Conservation (phyloP, 2,113 vertebrate species). For the Rhinogobius similis region DNA sequence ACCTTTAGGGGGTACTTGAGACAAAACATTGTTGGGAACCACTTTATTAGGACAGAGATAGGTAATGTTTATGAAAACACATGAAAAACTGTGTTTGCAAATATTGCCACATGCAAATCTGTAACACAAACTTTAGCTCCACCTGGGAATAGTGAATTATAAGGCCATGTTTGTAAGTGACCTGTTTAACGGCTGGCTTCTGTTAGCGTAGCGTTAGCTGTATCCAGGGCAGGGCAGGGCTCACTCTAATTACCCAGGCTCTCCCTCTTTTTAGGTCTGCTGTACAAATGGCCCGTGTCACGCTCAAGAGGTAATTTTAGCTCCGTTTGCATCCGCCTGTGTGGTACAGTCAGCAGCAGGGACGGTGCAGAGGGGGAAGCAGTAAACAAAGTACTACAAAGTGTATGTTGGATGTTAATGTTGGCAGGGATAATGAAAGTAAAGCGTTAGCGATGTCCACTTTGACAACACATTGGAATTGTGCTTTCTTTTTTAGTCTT, state of each 20-base stretch:
- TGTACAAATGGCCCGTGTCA: constrained; percentile 77
- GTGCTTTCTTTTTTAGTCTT: too few species aligned
- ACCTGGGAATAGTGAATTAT: background rate
- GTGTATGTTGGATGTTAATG: background rate
- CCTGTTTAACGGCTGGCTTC: constrained; percentile 76
- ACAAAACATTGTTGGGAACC: too few species aligned
- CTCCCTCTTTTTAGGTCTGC: constrained; percentile 66
- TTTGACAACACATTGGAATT: too few species aligned
- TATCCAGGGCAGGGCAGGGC: constrained; percentile 74
- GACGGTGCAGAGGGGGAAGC: constrained; percentile 55
- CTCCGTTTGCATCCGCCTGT: constrained; percentile 67
- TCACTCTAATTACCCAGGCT: constrained; percentile 74
- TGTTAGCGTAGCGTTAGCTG: constrained; percentile 68
- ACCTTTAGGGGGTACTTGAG: too few species aligned
- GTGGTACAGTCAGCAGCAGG: constrained; percentile 62
- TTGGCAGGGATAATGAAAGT: too few species aligned
- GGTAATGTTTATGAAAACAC: too few species aligned
- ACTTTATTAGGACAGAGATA: too few species aligned
- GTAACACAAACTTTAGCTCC: background rate
- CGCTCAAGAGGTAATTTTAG: constrained; percentile 72
- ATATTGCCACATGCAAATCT: background rate
- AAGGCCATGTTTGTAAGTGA: constrained; percentile 55
- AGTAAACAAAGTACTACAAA: constrained; percentile 26
- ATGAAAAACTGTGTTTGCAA: background rate
- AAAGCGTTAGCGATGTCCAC: too few species aligned